A percentile compares a stretch with the other conserved stretches of the same genome.
These are phyloP conservation scores for Dendrocincla fuliginosa DNA, from an alignment of 2,797 vertebrate species.

Conservation along the genomic window DNA sequence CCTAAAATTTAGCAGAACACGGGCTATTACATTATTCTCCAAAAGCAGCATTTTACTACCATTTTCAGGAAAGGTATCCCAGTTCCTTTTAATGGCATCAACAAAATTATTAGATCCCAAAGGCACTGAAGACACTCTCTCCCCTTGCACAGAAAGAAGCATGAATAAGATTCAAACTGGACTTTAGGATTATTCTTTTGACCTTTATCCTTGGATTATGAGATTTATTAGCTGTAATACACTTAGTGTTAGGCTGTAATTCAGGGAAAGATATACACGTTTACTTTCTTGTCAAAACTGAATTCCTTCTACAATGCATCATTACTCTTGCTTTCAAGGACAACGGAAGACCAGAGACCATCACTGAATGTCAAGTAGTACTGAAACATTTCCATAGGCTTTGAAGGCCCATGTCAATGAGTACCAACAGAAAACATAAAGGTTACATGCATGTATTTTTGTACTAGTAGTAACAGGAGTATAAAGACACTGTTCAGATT, in stretches of 20 bases:
- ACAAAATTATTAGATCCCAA: background rate
- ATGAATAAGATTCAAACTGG: background rate
- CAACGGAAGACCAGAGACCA: background rate
- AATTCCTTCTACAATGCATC: background rate
- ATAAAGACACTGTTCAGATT: background rate
- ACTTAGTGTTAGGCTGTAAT: background rate
- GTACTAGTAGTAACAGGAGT: background rate
- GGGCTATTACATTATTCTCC: background rate
- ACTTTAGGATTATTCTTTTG: conserved; percentile 25
- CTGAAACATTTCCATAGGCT: background rate
- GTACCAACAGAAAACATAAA: background rate
- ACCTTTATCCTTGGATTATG: conserved; percentile 44
- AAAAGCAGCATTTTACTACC: background rate
- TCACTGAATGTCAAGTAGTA: background rate
- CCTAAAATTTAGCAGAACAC: background rate
- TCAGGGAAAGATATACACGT: background rate
- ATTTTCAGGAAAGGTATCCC: background rate
- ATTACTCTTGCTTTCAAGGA: background rate
- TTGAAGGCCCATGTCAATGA: background rate
- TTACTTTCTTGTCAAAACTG: background rate
- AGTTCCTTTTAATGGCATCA: background rate
- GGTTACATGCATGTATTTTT: background rate
- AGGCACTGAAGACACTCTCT: background rate
- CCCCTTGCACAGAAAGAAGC: background rate
- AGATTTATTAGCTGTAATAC: conserved; percentile 53